phyloP scores from a whole-genome alignment of 2,888 invertebrate genomes.

The Liopterus haemorrhoidalis region DNA sequence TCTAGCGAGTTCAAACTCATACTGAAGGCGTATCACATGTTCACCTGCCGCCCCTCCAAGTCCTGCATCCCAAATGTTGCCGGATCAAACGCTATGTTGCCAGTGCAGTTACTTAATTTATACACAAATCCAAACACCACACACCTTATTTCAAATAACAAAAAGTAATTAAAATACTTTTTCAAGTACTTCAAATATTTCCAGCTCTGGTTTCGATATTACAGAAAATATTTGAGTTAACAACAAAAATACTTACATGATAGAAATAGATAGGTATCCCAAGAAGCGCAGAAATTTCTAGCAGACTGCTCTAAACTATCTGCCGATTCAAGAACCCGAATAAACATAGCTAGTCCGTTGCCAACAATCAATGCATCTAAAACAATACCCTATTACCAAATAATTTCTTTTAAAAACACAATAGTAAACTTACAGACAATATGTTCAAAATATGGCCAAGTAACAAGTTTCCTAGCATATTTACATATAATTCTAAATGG shows the following conservation, averaged over 20 bases:
- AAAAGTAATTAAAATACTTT: no score
- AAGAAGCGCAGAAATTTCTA: constrained; percentile 61
- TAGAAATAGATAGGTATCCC: constrained; percentile 71
- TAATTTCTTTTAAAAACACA: constrained; percentile 5
- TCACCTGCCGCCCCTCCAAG: no score
- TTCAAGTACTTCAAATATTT: no score
- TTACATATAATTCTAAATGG: constrained; percentile 58
- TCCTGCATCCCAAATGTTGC: no score
- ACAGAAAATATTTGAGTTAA: no score
- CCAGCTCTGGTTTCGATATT: no score
- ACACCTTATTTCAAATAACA: no score
- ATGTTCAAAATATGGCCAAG: constrained; percentile 69
- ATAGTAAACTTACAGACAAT: constrained; percentile 58
- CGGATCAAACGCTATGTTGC: no score
- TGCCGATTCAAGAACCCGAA: constrained; percentile 61
- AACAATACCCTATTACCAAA: constrained; percentile 30
- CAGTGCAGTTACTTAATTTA: no score
- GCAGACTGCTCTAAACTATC: constrained; percentile 57
- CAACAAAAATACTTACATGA: constrained; percentile 56
- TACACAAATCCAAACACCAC: no score
- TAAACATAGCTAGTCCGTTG: constrained; percentile 69
- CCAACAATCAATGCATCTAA: constrained; percentile 65
- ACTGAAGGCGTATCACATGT: no score
- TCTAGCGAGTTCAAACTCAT: no score
- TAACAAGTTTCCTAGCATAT: constrained; percentile 56